phyloP scores from a whole-genome alignment of 2,797 vertebrate species.

The Sebastes umbrosus region DNA sequence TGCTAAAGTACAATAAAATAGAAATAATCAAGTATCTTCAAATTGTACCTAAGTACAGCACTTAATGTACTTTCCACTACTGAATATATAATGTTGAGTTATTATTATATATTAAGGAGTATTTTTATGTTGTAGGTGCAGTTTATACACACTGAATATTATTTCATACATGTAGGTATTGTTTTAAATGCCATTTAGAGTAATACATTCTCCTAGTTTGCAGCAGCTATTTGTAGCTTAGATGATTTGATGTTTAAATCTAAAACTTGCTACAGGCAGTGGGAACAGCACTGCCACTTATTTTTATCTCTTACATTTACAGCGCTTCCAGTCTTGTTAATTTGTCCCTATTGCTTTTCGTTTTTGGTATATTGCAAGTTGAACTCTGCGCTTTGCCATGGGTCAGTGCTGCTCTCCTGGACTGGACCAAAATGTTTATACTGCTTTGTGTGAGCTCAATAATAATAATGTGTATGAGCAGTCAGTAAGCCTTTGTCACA shows the following conservation, averaged over 20 bases:
- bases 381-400: background rate
- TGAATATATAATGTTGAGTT: no score
- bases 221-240: background rate
- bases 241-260: background rate
- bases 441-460: background rate
- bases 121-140: no score
- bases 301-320: background rate
- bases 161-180: background rate
- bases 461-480: background rate
- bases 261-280: background rate
- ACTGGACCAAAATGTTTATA: background rate
- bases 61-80: no score
- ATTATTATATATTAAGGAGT: no score
- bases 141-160: background rate
- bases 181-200: background rate
- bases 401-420: background rate
- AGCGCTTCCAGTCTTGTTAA: background rate
- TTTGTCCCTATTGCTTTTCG: rapidly evolving
- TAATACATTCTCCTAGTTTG: no score
- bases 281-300: no score
- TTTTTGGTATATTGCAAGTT: background rate
- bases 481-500: background rate
- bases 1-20: no score
- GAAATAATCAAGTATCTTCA: no score
- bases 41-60: no score